phyloP scores from a whole-genome alignment of 2,888 invertebrate genomes.

The Sarcophaga carnaria region DNA sequence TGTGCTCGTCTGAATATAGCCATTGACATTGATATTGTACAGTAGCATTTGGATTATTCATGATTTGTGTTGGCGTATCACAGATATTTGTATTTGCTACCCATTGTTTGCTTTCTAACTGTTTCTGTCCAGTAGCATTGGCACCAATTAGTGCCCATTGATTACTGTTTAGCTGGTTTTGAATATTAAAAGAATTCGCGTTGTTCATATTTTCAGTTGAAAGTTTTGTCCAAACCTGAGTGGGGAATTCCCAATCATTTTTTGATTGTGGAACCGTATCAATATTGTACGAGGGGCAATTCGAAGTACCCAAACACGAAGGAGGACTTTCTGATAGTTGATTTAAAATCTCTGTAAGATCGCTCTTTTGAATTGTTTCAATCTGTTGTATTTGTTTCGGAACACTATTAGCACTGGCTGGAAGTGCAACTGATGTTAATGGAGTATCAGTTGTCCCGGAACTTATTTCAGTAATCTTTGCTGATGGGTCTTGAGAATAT shows the following conservation, averaged over 20 bases:
- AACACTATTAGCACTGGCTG: too few relatives aligned
- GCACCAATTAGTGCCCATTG: neutral
- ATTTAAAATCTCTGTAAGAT: too few relatives aligned
- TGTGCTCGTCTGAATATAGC: too few relatives aligned
- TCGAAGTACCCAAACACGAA: too few relatives aligned
- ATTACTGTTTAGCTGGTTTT: neutral
- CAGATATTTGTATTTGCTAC: neutral
- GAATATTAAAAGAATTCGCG: neutral
- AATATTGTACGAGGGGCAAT: too few relatives aligned
- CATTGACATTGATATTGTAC: neutral
- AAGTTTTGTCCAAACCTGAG: constrained; percentile 42
- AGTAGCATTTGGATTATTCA: too few relatives aligned
- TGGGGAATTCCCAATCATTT: constrained; percentile 58
- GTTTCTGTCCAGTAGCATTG: neutral
- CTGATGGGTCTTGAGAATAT: too few relatives aligned
- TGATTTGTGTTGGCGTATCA: neutral
- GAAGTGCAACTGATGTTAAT: too few relatives aligned
- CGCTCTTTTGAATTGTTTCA: too few relatives aligned
- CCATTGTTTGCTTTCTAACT: neutral
- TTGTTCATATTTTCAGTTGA: neutral
- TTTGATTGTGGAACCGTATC: constrained; percentile 60
- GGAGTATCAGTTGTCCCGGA: constrained; percentile 29
- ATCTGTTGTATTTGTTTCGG: too few relatives aligned
- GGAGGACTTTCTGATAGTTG: too few relatives aligned
- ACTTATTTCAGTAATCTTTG: too few relatives aligned